phyloP scores from a whole-genome alignment of 1,140 invertebrate species.

The Tetramorium simillimum region DNA sequence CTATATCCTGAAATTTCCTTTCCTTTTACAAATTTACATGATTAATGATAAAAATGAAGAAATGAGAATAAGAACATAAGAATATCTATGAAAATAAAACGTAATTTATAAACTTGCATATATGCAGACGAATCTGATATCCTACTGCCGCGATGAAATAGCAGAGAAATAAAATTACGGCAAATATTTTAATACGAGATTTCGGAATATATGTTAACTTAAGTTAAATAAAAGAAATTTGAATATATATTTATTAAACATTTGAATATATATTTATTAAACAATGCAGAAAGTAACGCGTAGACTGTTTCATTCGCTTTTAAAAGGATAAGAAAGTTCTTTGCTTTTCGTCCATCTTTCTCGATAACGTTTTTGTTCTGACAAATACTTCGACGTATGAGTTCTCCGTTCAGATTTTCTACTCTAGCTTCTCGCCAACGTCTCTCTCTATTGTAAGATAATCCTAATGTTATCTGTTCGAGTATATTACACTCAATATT shows the following conservation, averaged over 20 bases:
- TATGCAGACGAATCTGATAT: background rate
- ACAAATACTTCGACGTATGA: background rate
- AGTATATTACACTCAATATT: background rate
- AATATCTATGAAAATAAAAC: background rate
- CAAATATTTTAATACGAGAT: background rate
- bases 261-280: constrained; percentile 10
- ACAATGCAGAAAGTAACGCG: constrained; percentile 13
- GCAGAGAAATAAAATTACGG: background rate
- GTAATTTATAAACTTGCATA: background rate
- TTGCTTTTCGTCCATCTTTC: background rate
- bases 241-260: background rate
- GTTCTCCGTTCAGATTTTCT: constrained; percentile 19
- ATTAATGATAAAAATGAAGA: background rate
- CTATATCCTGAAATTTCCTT: no score
- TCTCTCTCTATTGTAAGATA: background rate
- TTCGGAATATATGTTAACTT: background rate
- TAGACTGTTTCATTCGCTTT: background rate
- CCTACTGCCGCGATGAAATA: background rate
- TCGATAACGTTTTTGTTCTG: constrained; percentile 15
- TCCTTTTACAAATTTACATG: no score
- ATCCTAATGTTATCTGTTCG: background rate
- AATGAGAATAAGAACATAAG: background rate
- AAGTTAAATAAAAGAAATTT: background rate
- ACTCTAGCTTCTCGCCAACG: background rate
- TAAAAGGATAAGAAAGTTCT: constrained; percentile 16